Base-by-base conservation (phyloP, 2,888 invertebrate genomes). In the Acrobasis suavella region DNA sequence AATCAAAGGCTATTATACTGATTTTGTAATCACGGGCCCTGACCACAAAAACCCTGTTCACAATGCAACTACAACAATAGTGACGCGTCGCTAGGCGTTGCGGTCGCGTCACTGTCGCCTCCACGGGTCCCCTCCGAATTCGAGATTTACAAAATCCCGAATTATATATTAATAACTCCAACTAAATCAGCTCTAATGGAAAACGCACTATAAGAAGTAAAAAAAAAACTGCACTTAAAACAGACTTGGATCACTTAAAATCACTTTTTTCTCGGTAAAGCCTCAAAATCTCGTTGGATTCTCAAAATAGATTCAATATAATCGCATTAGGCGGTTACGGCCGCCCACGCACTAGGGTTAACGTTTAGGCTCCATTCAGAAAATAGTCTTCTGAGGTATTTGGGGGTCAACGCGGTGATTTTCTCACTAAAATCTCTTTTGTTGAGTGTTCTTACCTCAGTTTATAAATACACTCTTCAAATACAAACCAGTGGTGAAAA, bases 51-150 rank as follows among this genome's bases (percentile, higher is more conserved):
- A 56, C 50, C 10, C n/a, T 15, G 42, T 32, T 32, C 16, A 59
- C 59, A 55, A 62, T 60, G 64, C 60, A 55, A 55, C n/a, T n/a
- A n/a, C 62, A 55, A 50, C 62, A 60, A 58, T 58, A 32, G 42
- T 38, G 56, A 46, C 54, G 52, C 32, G 50, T 61, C 60, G 59
- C 60, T 50, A 60, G 59, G 52, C n/a, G 51, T 59, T 63, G 66
- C 61, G 65, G 62, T 68, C 60, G 51, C 60, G 62, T 62, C 55
- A 52, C 58, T 49, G 59, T 39, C 64, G 56, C 50, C 62, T 55
- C 55, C 58, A 62, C 71, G 22, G 22, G 22, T 22, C 22, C 2
- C 3, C 22, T 22, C n/a, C n/a, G n/a, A n/a, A n/a, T n/a, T n/a
- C n/a, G n/a, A n/a, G n/a, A n/a, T n/a, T n/a, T n/a, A n/a, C n/a